Base-by-base conservation (phyloP, 2,888 invertebrate species). In the Norana najaformis region DNA sequence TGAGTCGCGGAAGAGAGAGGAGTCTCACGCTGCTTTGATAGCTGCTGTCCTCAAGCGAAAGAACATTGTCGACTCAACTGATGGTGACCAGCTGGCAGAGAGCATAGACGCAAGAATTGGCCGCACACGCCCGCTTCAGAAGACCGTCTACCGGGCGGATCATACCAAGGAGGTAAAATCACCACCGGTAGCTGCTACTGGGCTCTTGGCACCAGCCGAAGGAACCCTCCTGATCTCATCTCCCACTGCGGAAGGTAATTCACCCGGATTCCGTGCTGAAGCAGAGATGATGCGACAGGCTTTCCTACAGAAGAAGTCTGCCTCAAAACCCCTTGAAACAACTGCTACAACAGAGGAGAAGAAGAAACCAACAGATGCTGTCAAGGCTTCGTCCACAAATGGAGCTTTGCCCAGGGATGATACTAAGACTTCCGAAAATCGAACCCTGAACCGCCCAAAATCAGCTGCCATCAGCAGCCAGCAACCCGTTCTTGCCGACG, bases 11-110 rank as follows among this genome's bases (percentile, higher is more conserved):
- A 88, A 88, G 83, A 82, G 89, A 36, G 91, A 92, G 34, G 92
- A 92, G 13, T 88, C 90, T 82, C 94, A 94, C 88, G 93, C 93
- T 85, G 94, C 94, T 18, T 93, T 94, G 83, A 92, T 93, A 90
- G 94, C 93, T 23, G 94, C 94, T 11, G 93, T 94, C 13, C 94
- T 93, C n/a, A 93, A 92, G 90, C 93, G 94, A 88, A 91, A 92
- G 85, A 85, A 85, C n/a, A 18, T 85, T 30, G 36, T 85, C 36
- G 85, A 85, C 18, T 35, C 85, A 8, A 85, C 85, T 11, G 85
- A 85, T n/a, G 35, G 36, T 23, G 37, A 85, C 36, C 20, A 36
- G 36, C 36, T 85, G 85, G 85, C 85, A 23, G 47, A 88, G 34
- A 38, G 23, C 89, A 89, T 41, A 88, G 36, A 38, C 89, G 69